phyloP scores from a whole-genome alignment of 2,888 invertebrate species.

The Hemaris fuciformis region DNA sequence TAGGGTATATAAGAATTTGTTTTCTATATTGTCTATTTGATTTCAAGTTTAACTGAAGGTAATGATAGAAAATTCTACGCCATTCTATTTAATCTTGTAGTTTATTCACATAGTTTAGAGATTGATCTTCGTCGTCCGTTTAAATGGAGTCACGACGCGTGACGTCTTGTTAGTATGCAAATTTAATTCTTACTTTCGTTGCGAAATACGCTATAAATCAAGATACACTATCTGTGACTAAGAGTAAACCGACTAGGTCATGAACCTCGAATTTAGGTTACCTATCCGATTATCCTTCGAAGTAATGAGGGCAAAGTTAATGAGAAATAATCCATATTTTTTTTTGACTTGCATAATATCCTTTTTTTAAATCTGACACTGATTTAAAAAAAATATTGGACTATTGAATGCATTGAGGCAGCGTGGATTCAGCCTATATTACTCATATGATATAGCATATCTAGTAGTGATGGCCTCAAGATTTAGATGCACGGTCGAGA shows the following conservation, averaged over 20 bases:
- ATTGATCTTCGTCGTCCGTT: neutral
- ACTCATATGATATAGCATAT: too few species aligned
- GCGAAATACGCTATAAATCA: neutral
- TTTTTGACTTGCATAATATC: too few species aligned
- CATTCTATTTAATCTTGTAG: conserved; percentile 6
- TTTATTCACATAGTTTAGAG: conserved; percentile 8
- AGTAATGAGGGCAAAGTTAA: neutral
- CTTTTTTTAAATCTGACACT: too few species aligned
- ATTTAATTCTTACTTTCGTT: neutral
- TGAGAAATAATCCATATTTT: neutral
- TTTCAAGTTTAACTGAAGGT: too few species aligned
- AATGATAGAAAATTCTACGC: neutral
- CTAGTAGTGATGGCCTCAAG: too few species aligned
- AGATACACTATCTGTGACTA: neutral
- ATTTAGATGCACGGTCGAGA: too few species aligned
- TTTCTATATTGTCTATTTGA: too few species aligned
- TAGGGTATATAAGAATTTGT: too few species aligned
- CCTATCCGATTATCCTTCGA: neutral
- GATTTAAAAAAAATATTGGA: too few species aligned
- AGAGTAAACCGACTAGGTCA: neutral
- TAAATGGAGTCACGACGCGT: neutral
- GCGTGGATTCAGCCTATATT: too few species aligned
- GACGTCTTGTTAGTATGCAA: conserved; percentile 4
- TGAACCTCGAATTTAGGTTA: neutral
- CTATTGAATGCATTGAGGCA: too few species aligned